phyloP scores from a whole-genome alignment of 2,888 invertebrate genomes.

The Cerceris rybyensis region DNA sequence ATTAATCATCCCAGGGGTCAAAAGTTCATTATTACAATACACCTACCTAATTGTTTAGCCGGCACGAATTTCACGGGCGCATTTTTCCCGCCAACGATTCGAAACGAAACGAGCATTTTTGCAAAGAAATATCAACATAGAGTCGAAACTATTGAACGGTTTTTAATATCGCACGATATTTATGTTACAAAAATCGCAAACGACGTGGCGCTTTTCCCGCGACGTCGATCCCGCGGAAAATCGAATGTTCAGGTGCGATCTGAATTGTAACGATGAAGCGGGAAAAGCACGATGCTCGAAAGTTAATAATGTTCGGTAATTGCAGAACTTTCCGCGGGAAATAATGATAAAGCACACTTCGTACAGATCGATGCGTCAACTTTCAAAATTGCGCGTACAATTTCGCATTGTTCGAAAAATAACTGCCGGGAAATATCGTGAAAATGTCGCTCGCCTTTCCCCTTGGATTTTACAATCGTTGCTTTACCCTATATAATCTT shows the following conservation, averaged over 20 bases:
- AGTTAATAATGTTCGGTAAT: slow-evolving; percentile 28
- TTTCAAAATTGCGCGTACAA: slow-evolving; percentile 17
- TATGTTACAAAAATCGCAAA: slow-evolving; percentile 6
- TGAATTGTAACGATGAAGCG: background rate
- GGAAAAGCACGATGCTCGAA: background rate
- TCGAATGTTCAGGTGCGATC: slow-evolving; percentile 15
- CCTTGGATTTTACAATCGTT: too few species aligned
- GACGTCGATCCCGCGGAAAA: slow-evolving; percentile 8
- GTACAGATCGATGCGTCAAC: slow-evolving; percentile 20
- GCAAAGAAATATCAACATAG: slow-evolving; percentile 15
- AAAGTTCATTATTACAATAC: too few species aligned
- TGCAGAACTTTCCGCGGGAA: slow-evolving; percentile 8
- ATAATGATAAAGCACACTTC: background rate
- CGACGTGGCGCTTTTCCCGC: slow-evolving; percentile 12
- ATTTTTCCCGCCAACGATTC: too few species aligned
- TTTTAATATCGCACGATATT: slow-evolving; percentile 30
- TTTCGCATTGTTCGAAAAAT: background rate
- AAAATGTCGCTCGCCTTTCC: too few species aligned
- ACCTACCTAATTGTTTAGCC: too few species aligned
- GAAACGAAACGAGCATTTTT: slow-evolving; percentile 12
- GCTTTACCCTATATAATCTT: too few species aligned
- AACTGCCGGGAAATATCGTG: too few species aligned
- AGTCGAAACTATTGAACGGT: slow-evolving; percentile 12
- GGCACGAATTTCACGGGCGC: too few species aligned
- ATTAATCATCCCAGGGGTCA: too few species aligned